A percentile compares a stretch with the other conserved stretches of the same genome.
Evolutionary conservation across 1,140 invertebrate species (phyloP).

Genomic region (Drosophila navojoa): DNA sequence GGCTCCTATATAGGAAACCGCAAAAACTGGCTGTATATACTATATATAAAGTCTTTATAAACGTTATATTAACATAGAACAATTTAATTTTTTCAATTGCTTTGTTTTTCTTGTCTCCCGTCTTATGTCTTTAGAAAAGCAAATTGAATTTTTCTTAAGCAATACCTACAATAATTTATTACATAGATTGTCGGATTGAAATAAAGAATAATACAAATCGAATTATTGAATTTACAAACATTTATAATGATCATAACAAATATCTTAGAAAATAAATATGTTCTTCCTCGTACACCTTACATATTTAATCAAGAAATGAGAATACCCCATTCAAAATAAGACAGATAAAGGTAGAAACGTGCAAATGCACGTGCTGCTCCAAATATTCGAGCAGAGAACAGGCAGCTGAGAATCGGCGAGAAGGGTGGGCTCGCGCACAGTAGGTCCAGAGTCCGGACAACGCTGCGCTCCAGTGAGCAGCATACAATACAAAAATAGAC

Average conservation of each 20-base stretch:
- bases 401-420: conserved; percentile 28
- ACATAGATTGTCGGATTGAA: too few species aligned
- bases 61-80: background rate
- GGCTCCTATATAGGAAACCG: too few species aligned
- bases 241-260: too few species aligned
- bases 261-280: too few species aligned
- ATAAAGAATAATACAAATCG: too few species aligned
- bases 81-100: too few species aligned
- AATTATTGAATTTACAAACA: too few species aligned
- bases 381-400: conserved; percentile 52
- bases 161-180: too few species aligned
- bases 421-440: conserved; percentile 40
- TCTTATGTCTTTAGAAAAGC: too few species aligned
- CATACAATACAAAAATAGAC: conserved; percentile 71
- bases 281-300: too few species aligned
- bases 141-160: too few species aligned
- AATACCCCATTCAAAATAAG: conserved; percentile 1
- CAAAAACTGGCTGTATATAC: background rate
- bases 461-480: conserved; percentile 64
- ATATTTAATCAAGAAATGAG: background rate
- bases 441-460: conserved; percentile 12
- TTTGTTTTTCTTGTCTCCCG: too few species aligned
- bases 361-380: conserved; percentile 81
- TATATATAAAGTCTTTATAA: background rate
- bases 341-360: conserved; percentile 61